phyloP scores from a whole-genome alignment of 2,797 vertebrate species.

The Pseudochaenichthys georgianus region DNA sequence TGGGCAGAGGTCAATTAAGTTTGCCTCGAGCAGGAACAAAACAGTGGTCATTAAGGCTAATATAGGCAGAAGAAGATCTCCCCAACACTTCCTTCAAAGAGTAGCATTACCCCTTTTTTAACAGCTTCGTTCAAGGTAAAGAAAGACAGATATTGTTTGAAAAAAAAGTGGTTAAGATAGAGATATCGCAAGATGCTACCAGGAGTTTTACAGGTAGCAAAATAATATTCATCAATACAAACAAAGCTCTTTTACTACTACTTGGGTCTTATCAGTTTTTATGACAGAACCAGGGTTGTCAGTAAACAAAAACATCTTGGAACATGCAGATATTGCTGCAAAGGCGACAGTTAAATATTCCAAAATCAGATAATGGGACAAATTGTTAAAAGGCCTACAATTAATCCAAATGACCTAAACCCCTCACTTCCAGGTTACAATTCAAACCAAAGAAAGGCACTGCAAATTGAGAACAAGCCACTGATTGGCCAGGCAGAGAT shows the following conservation, averaged over 20 bases:
- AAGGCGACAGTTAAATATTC: background rate
- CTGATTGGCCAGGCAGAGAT: too few relatives aligned
- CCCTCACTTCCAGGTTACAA: background rate
- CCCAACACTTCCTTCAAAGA: background rate
- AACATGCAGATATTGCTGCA: background rate
- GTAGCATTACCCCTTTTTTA: background rate
- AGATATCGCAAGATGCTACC: background rate
- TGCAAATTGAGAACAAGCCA: background rate
- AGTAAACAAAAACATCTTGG: background rate
- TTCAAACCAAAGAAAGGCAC: background rate
- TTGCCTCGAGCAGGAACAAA: conserved; percentile 5
- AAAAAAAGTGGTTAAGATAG: background rate
- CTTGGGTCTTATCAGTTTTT: background rate
- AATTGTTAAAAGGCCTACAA: background rate
- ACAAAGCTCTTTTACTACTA: background rate
- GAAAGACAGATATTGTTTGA: background rate
- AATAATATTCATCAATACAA: background rate
- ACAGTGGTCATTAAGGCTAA: background rate
- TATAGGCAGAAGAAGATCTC: background rate
- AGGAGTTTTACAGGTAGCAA: background rate
- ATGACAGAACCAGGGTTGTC: background rate
- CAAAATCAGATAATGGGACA: background rate
- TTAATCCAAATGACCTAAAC: background rate
- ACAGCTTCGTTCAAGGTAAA: background rate
- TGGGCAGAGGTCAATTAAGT: conserved; percentile 56